phyloP scores from a whole-genome alignment of 53 echinoderm and acorn worm genomes.

The Paracentrotus lividus region DNA sequence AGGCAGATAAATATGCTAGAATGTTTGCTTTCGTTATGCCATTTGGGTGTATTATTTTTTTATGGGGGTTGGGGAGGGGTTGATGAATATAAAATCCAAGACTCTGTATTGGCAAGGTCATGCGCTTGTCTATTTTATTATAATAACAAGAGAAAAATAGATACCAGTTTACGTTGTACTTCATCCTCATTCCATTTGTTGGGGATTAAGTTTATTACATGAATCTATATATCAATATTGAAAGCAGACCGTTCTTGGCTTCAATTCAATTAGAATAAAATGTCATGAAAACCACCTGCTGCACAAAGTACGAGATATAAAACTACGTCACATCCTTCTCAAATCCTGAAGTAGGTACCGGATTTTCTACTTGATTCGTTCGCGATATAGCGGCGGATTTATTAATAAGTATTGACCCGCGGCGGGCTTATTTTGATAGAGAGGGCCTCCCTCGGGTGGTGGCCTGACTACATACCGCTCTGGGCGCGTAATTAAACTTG shows the following conservation, averaged over 20 bases:
- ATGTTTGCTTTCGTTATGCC: no score
- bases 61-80: no score
- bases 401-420: constrained; percentile 68
- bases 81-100: no score
- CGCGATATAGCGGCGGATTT: constrained; percentile 18
- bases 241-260: constrained; percentile 11
- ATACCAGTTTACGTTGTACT: not conserved
- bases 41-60: no score
- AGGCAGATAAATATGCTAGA: no score
- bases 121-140: not conserved
- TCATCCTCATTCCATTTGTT: not conserved
- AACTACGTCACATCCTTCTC: not conserved
- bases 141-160: not conserved
- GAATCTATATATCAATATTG: constrained; percentile 33
- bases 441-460: constrained; percentile 34
- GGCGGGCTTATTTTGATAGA: constrained; percentile 51
- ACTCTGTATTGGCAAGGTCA: not conserved
- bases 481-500: constrained; percentile 53
- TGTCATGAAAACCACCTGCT: constrained; percentile 57
- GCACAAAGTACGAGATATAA: not conserved
- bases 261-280: not conserved
- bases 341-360: not conserved
- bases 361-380: constrained; percentile 41
- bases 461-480: constrained; percentile 36
- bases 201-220: constrained; percentile 18